Percentiles rank a stretch among this genome's conserved stretches.
Evolutionary conservation across 2,888 invertebrate species (phyloP).

Genomic region (Callyntrura sp.): DNA sequence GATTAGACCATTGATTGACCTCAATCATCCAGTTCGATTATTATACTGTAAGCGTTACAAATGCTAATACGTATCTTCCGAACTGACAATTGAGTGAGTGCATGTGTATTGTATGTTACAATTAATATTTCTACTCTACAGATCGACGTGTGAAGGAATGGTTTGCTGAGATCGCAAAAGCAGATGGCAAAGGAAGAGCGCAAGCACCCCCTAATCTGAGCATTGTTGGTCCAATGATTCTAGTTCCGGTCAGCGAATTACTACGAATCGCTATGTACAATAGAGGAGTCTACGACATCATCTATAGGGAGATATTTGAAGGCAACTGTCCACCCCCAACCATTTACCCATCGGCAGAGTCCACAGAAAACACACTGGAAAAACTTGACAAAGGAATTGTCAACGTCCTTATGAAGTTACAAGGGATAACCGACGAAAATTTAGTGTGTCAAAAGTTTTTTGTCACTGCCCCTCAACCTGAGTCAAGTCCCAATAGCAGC

Average conservation of each 20-base stretch:
- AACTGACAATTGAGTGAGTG: too few relatives aligned
- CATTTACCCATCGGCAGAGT: not conserved
- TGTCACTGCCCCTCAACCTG: not conserved
- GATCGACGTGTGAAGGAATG: slow-evolving; percentile 64
- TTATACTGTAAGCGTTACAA: slow-evolving; percentile 91
- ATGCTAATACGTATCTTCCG: too few relatives aligned
- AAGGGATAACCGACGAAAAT: slow-evolving; percentile 36
- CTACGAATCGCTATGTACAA: slow-evolving; percentile 59
- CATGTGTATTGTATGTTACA: not conserved
- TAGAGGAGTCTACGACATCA: slow-evolving; percentile 58
- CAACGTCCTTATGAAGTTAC: slow-evolving; percentile 45
- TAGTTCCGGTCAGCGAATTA: slow-evolving; percentile 52
- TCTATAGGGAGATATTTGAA: slow-evolving; percentile 64
- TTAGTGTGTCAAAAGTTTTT: slow-evolving; percentile 24
- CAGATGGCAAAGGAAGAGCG: slow-evolving; percentile 13
- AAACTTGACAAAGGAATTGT: slow-evolving; percentile 41
- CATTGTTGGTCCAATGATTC: slow-evolving; percentile 39
- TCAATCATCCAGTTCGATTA: slow-evolving; percentile 91
- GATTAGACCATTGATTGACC: slow-evolving; percentile 88
- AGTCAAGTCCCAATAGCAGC: not conserved
- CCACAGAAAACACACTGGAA: not conserved
- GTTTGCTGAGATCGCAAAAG: slow-evolving; percentile 55
- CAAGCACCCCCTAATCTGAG: slow-evolving; percentile 11
- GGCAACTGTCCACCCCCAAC: slow-evolving; percentile 50
- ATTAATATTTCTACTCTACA: not conserved